These are phyloP conservation scores for Clinocottus analis DNA, from an alignment of 2,113 vertebrate genomes.

Conservation along the genomic window DNA sequence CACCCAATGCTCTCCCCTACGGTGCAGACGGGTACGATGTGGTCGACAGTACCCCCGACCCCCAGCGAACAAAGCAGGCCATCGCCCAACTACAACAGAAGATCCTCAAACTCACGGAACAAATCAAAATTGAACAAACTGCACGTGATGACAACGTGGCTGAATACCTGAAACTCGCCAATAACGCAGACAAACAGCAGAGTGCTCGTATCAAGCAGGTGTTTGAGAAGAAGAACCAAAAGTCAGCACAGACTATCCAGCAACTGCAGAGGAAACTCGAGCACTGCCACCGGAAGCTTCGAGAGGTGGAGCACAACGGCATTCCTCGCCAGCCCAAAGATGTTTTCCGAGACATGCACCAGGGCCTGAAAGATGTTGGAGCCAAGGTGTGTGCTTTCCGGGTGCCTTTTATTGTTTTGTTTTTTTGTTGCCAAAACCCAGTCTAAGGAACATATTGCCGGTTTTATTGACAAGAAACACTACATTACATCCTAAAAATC, in stretches of 20 bases:
- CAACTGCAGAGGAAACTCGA: conserved; percentile 97
- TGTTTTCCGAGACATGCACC: conserved; percentile 97
- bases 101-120: conserved; percentile 96
- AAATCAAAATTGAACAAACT: conserved; percentile 98
- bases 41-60: conserved; percentile 92
- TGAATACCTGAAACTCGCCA: conserved; percentile 95
- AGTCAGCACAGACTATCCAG: conserved; percentile 95
- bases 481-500: background rate
- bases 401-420: background rate
- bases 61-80: conserved; percentile 96
- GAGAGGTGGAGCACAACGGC: conserved; percentile 96
- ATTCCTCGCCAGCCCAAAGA: conserved; percentile 96
- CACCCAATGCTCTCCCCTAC: conserved; percentile 90
- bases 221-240: conserved; percentile 99
- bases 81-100: conserved; percentile 97
- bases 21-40: conserved; percentile 90
- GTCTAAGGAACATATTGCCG: background rate
- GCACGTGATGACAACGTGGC: conserved; percentile 97
- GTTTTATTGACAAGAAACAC: background rate
- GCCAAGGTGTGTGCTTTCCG: conserved; percentile 86
- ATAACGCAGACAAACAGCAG: conserved; percentile 97
- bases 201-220: conserved; percentile 97
- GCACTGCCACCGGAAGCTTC: conserved; percentile 93
- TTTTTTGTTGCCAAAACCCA: background rate
- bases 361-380: conserved; percentile 96